Evolutionary conservation across 2,113 vertebrate genomes (phyloP), one percentile per base, ranked within the genome.

Genomic region (Planiliza haematocheilus): DNA sequence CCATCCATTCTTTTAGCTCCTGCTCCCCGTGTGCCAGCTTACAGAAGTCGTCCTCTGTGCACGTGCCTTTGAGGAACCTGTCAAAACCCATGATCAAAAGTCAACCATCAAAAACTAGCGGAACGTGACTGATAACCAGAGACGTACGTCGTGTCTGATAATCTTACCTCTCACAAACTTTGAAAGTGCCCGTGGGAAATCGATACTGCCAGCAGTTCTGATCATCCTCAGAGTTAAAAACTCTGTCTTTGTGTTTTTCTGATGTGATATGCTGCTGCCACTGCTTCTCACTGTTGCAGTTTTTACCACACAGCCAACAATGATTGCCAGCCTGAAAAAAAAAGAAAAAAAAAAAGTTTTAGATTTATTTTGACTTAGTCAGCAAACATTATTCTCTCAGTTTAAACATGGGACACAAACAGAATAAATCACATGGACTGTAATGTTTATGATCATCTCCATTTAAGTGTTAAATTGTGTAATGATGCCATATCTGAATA

Each of bases 261-360:
- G 98, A 98, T 8, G 97, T 96, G 91, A 99, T 99, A 83, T 99
- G 98, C 91, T 96, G 96, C 86, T 99, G 97, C 98, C 98, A 99
- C 89, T 99, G 98, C 84, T 96, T 97, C 81, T 99, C 98, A 2
- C 97, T 99, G 88, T 99, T 99, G 85, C 96, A 99, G 93, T 99
- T 99, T 87, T 99, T 99, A 65, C 97, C 96, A 76, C 98, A 99
- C 88, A 99, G 94, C 98, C 98, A 99, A 81, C 98, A 99, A 85
- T 99, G 98, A 61, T 98, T 98, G 74, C 97, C 96, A 59, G 95
- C 95, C 97, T 99, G 72, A 5, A n/a, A 2, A 37, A 17, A 49
- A 10, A 52, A 4, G 72, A 5, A n/a, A 2, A 37, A 17, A 49
- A 10, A 52, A 4, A n/a, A n/a, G n/a, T n/a, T 34, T 50, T 16